A percentile compares a stretch with the other conserved stretches of the same genome.
Conservation (phyloP, 2,797 vertebrate species). For the Xerus rutilus region DNA sequence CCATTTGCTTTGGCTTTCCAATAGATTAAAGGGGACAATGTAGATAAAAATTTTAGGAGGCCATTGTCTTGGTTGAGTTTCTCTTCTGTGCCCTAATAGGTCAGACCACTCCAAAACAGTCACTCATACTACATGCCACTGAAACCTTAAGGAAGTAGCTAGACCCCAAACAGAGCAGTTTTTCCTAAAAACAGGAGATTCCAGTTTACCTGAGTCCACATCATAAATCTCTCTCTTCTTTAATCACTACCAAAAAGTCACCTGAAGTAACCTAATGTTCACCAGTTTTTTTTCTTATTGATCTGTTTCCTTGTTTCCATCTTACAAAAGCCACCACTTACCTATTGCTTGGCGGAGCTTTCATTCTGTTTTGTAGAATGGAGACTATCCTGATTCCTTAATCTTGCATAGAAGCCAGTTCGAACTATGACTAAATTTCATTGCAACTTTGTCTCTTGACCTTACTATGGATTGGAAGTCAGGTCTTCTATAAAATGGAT, state of each 20-base stretch:
- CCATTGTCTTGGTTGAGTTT: neutral
- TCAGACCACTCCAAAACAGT: neutral
- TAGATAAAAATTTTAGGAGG: neutral
- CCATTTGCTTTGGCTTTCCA: constrained; percentile 14
- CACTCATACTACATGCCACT: neutral
- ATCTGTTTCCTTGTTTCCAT: neutral
- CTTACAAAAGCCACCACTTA: neutral
- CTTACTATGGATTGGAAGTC: neutral
- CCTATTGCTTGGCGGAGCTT: neutral
- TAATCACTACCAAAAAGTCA: neutral
- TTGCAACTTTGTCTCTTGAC: neutral
- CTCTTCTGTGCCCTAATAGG: neutral
- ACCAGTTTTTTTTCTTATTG: neutral
- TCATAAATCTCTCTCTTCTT: neutral
- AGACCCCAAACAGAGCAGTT: neutral
- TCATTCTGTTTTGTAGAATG: neutral
- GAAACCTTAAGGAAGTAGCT: neutral
- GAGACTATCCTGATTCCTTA: neutral
- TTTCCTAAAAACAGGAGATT: neutral
- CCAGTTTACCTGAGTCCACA: no score
- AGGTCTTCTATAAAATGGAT: neutral
- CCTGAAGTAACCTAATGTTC: neutral
- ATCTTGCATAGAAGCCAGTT: neutral
- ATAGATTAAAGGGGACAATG: neutral
- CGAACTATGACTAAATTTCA: neutral